These are phyloP conservation scores for Rugalucina vietnamica DNA, from an alignment of 2,888 invertebrate genomes.

Conservation along the genomic window DNA sequence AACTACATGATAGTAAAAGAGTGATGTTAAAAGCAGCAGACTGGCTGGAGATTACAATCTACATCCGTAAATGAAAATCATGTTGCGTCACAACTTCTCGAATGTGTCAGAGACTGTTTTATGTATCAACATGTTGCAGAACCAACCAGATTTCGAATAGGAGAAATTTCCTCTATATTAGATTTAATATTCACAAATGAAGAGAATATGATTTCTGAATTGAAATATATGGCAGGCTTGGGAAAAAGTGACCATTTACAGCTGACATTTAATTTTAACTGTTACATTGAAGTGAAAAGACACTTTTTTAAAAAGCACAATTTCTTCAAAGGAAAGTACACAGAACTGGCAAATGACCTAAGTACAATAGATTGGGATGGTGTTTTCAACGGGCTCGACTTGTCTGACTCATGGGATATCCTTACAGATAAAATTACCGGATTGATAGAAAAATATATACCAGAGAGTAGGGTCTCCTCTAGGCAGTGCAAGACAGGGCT, in stretches of 20 bases:
- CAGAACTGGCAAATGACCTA: background rate
- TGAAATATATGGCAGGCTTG: background rate
- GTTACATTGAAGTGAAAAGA: background rate
- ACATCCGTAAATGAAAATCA: background rate
- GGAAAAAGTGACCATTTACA: too few species aligned
- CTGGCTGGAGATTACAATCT: background rate
- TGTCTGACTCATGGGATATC: conserved; percentile 8
- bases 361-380: conserved; percentile 10
- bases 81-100: background rate
- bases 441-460: too few species aligned
- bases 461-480: too few species aligned
- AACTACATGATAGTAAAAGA: too few species aligned
- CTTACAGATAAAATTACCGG: conserved; percentile 2
- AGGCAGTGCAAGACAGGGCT: too few species aligned
- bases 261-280: background rate
- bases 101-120: background rate
- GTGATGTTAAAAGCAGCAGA: too few species aligned
- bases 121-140: background rate
- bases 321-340: conserved; percentile 25
- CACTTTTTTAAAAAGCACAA: conserved; percentile 10
- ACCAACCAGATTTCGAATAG: background rate
- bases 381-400: background rate
- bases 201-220: background rate
- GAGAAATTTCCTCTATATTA: background rate
- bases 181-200: too few species aligned